Percentiles rank a stretch among this genome's conserved stretches.
phyloP scores from a whole-genome alignment of 2,797 vertebrate genomes.

The Fistularia tabacaria region DNA sequence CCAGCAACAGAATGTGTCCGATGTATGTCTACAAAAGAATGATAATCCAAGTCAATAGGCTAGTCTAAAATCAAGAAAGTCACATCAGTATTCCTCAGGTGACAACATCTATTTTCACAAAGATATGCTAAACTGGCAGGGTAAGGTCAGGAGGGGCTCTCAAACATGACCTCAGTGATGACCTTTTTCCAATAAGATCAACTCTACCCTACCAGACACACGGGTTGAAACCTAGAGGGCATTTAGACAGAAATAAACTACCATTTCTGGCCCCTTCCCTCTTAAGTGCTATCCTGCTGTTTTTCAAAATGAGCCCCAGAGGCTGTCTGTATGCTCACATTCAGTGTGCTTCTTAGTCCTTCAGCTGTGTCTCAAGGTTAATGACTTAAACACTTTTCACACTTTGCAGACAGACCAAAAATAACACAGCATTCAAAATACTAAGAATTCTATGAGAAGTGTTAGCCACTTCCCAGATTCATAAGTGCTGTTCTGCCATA shows the following conservation, averaged over 20 bases:
- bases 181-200: slow-evolving; percentile 25
- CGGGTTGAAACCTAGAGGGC: slow-evolving; percentile 14
- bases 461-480: neutral
- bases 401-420: slow-evolving; percentile 2
- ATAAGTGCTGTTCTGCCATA: slow-evolving; percentile 6
- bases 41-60: neutral
- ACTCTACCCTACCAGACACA: slow-evolving; percentile 5
- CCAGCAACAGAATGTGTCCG: slow-evolving; percentile 90
- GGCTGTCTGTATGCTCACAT: slow-evolving; percentile 38
- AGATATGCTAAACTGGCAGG: slow-evolving; percentile 16
- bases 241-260: slow-evolving; percentile 29
- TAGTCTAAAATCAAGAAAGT: neutral
- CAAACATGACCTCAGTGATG: slow-evolving; percentile 22
- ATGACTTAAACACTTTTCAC: slow-evolving; percentile 19
- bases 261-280: slow-evolving; percentile 32
- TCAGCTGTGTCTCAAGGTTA: slow-evolving; percentile 52
- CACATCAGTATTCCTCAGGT: slow-evolving; percentile 21
- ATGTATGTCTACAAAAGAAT: slow-evolving; percentile 83
- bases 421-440: neutral
- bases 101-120: slow-evolving; percentile 7
- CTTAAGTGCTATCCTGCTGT: slow-evolving; percentile 34
- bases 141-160: slow-evolving; percentile 13
- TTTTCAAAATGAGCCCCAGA: slow-evolving; percentile 28
- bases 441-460: neutral
- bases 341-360: slow-evolving; percentile 47